phyloP scores from a whole-genome alignment of 2,888 invertebrate species.

The Megamerina dolium region DNA sequence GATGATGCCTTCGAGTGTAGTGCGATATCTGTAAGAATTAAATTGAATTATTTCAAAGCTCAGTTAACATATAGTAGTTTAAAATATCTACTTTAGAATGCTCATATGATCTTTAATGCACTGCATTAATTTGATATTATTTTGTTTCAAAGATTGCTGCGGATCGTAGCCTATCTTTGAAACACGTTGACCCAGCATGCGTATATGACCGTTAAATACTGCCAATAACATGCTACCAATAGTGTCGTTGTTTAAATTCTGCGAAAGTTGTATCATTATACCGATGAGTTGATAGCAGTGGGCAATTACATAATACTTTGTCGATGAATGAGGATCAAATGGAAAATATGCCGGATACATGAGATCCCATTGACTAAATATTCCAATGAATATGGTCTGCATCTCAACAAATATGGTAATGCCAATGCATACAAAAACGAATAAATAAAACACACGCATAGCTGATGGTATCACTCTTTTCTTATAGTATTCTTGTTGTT shows the following conservation, averaged over 20 bases:
- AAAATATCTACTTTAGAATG: conserved; percentile 19
- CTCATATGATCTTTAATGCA: conserved; percentile 22
- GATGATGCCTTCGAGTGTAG: conserved; percentile 11
- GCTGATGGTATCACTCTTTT: background rate
- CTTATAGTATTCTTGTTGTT: conserved; percentile 9
- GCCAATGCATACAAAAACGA: conserved; percentile 5
- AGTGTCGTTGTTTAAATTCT: conserved; percentile 19
- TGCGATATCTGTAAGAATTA: conserved; percentile 12
- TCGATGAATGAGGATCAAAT: conserved; percentile 11
- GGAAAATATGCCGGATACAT: conserved; percentile 24
- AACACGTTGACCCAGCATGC: conserved; percentile 18
- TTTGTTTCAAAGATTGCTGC: background rate
- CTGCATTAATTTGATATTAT: conserved; percentile 14
- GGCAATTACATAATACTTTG: conserved; percentile 9
- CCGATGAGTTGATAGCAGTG: conserved; percentile 21
- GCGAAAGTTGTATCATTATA: conserved; percentile 14
- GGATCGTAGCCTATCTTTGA: conserved; percentile 19
- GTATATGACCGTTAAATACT: conserved; percentile 21
- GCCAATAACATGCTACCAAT: conserved; percentile 18
- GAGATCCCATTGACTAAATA: conserved; percentile 15
- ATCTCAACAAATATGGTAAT: conserved; percentile 10
- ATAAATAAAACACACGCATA: background rate
- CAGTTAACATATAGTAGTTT: background rate
- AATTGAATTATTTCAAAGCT: no score
- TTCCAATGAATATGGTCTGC: conserved; percentile 13